Conservation (phyloP, 2,113 vertebrate genomes). For the Muntiacus reevesi region DNA sequence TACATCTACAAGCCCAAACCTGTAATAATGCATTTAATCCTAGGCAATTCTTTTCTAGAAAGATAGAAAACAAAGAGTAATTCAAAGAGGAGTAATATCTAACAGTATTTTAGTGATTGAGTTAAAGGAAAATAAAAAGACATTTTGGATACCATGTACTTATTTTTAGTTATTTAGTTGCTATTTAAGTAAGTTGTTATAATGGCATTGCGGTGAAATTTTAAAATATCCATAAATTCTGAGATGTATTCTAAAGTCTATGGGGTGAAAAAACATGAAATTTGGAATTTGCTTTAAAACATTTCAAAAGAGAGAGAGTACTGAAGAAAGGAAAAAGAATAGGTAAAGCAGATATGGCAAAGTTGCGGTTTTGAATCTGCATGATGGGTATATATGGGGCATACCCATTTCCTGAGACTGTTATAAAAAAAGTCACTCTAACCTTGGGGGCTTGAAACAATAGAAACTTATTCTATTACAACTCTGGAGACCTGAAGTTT, state of each 20-base stretch:
- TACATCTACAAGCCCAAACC: neutral
- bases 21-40: neutral
- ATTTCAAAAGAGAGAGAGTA: neutral
- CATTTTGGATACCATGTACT: neutral
- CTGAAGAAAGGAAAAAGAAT: neutral
- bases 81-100: neutral
- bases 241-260: neutral
- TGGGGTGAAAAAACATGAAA: neutral
- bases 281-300: neutral
- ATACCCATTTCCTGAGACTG: neutral
- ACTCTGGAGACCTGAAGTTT: neutral
- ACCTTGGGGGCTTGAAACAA: neutral
- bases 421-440: neutral
- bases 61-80: neutral
- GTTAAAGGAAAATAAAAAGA: neutral
- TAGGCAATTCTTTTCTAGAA: neutral
- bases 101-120: neutral
- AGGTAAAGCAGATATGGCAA: neutral
- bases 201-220: neutral
- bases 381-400: neutral
- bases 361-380: neutral
- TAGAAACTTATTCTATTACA: neutral
- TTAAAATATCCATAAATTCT: neutral
- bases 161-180: neutral
- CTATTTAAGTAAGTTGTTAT: neutral